Evolutionary conservation across 2,797 vertebrate genomes (phyloP).

Genomic region (Poecilia wingei): DNA sequence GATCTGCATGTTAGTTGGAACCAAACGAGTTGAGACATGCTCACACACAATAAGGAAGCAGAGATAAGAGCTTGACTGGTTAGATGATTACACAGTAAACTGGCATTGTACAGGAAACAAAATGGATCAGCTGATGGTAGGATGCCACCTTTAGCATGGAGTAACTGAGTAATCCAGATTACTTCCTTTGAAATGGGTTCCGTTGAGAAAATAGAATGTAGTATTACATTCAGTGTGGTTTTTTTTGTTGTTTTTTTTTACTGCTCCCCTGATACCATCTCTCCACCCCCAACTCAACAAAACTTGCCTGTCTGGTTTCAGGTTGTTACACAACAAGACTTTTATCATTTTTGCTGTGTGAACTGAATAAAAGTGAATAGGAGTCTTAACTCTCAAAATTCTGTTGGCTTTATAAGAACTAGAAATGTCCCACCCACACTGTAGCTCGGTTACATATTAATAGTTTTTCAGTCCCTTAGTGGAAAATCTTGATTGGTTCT

Average conservation of each 20-base stretch:
- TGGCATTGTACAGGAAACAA: not conserved
- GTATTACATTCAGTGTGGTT: not conserved
- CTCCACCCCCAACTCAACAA: conserved; percentile 65
- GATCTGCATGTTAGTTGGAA: conserved; percentile 4
- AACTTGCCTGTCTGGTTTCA: conserved; percentile 78
- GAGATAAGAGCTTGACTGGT: conserved; percentile 11
- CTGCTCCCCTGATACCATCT: conserved; percentile 22
- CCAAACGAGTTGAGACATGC: conserved; percentile 52
- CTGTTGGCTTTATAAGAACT: conserved; percentile 16
- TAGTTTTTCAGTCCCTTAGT: not conserved
- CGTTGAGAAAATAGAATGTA: conserved; percentile 37
- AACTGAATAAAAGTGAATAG: conserved; percentile 25
- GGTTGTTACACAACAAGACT: conserved; percentile 49
- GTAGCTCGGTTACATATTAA: conserved; percentile 61
- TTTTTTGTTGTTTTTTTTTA: conserved; percentile 24
- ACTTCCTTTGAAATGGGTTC: not conserved
- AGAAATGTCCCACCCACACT: conserved; percentile 6
- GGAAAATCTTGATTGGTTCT: not conserved
- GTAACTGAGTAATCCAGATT: not conserved
- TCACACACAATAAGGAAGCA: not conserved
- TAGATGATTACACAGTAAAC: not conserved
- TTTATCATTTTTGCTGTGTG: conserved; percentile 3
- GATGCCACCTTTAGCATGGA: not conserved
- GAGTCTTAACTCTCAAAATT: conserved; percentile 5
- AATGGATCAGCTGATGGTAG: not conserved